Evolutionary conservation across 2,797 vertebrate genomes (phyloP), one percentile per base, ranked within the genome.

Genomic region (Remorina albescens): DNA sequence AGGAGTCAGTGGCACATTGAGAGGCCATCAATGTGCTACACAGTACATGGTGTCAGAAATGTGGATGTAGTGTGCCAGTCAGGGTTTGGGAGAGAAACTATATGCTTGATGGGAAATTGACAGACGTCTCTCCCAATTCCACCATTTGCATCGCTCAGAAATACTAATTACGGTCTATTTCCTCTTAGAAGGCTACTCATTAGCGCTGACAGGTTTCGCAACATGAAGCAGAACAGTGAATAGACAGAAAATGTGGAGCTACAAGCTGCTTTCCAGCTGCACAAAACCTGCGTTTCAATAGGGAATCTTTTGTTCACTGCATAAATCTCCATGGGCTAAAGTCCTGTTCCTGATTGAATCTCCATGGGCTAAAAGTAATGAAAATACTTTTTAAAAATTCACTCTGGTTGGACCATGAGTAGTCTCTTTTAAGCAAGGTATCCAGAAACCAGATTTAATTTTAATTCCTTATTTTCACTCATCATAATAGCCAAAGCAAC

Each of bases 141-240:
- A 44, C 39, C 58, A 61, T 69, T 75, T 81, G 61, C 67, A 51
- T 74, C 32, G 13, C 75, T 67, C 75, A 37, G 74, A 80, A 80
- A 70, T 81, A 83, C 9, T 65, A 89, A 91, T 92, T 88, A 91
- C 55, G 88, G 85, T 91, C 86, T 85, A 83, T 87, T 92, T 90
- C 87, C 86, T 78, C 83, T 64, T 75, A 78, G 88, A 81, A 89
- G 91, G 78, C 80, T 34, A 74, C 87, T 91, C 88, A 91, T 94
- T 93, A 93, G 87, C 49, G 54, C 78, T 71, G 85, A 79, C 58
- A 82, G 76, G 84, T 83, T 91, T 93, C 82, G 85, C 81, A 77
- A 91, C 88, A 83, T 84, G 91, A 89, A 92, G 86, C 90, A 80
- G 89, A 92, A 90, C 88, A 87, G 83, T 81, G 90, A 87, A 81